A percentile compares a stretch with the other conserved stretches of the same genome.
phyloP scores from a whole-genome alignment of 2,888 invertebrate species.

The Nephrotoma guestfalica region DNA sequence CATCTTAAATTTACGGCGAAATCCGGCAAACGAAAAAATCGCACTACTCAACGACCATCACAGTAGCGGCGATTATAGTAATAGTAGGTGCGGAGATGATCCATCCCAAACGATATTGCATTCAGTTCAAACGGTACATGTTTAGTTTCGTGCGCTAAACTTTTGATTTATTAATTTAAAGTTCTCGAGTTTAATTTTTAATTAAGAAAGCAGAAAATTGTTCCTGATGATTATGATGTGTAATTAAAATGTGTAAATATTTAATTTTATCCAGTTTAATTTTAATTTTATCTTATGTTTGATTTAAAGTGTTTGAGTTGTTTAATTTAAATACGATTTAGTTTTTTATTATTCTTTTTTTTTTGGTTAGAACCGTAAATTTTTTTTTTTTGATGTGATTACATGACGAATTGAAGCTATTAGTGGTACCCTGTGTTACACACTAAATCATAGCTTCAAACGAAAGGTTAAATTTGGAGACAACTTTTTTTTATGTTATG shows the following conservation, averaged over 20 bases:
- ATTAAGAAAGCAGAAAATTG: neutral
- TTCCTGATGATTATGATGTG: neutral
- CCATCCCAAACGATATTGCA: neutral
- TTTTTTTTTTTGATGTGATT: neutral
- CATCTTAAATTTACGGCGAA: neutral
- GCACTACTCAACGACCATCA: neutral
- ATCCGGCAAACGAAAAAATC: neutral
- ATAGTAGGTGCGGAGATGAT: neutral
- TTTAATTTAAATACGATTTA: neutral
- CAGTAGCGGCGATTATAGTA: neutral
- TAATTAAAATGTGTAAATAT: neutral
- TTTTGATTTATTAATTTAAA: neutral
- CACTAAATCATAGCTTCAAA: neutral
- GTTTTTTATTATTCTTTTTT: neutral
- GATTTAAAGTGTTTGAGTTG: neutral
- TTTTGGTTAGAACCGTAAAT: neutral
- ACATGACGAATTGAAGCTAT: neutral
- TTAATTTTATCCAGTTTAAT: neutral
- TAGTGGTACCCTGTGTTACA: neutral
- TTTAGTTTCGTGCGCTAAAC: neutral
- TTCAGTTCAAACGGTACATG: slow-evolving; percentile 1
- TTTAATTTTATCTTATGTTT: neutral
- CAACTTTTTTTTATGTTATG: neutral
- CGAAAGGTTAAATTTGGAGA: neutral
- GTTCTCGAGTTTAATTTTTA: neutral